These are phyloP conservation scores for Drosophila orena DNA, from an alignment of 1,140 invertebrate genomes.

Conservation along the genomic window DNA sequence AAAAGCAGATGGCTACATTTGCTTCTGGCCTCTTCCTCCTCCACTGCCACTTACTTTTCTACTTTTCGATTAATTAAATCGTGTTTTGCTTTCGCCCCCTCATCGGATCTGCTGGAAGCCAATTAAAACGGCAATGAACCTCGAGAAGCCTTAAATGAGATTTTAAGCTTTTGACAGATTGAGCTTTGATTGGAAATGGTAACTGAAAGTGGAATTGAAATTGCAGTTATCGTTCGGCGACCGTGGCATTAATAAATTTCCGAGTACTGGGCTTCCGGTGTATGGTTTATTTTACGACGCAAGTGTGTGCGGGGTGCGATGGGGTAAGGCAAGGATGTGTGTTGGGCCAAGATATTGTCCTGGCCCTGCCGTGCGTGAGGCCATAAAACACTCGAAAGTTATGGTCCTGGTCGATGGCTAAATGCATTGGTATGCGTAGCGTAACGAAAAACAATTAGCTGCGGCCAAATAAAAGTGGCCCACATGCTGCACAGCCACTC, in stretches of 20 bases:
- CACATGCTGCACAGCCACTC: slow-evolving; percentile 1
- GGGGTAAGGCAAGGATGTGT: slow-evolving; percentile 7
- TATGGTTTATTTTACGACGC: slow-evolving; percentile 73
- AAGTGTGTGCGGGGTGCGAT: slow-evolving; percentile 33
- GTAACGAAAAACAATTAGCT: slow-evolving; percentile 82
- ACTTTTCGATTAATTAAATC: slow-evolving; percentile 68
- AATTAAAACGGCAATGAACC: slow-evolving; percentile 60
- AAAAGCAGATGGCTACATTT: slow-evolving; percentile 12
- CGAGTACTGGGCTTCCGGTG: slow-evolving; percentile 62
- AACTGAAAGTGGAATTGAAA: slow-evolving; percentile 30
- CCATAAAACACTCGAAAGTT: slow-evolving; percentile 77
- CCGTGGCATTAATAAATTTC: slow-evolving; percentile 71
- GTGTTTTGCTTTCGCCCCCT: slow-evolving; percentile 41
- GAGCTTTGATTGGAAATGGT: slow-evolving; percentile 37
- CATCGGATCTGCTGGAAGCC: slow-evolving; percentile 28
- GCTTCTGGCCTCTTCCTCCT: not conserved
- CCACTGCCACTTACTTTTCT: not conserved
- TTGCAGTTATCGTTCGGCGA: slow-evolving; percentile 33
- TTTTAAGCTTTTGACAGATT: slow-evolving; percentile 51
- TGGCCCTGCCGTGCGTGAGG: slow-evolving; percentile 77
- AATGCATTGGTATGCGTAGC: slow-evolving; percentile 81
- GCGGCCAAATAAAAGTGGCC: slow-evolving; percentile 73
- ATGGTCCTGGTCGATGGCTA: slow-evolving; percentile 66
- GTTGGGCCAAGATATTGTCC: slow-evolving; percentile 71
- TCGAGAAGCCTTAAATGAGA: slow-evolving; percentile 52